A percentile compares a stretch with the other conserved stretches of the same genome.
Evolutionary conservation across 1,140 invertebrate genomes (phyloP).

Genomic region (Amphibalanus amphitrite): DNA sequence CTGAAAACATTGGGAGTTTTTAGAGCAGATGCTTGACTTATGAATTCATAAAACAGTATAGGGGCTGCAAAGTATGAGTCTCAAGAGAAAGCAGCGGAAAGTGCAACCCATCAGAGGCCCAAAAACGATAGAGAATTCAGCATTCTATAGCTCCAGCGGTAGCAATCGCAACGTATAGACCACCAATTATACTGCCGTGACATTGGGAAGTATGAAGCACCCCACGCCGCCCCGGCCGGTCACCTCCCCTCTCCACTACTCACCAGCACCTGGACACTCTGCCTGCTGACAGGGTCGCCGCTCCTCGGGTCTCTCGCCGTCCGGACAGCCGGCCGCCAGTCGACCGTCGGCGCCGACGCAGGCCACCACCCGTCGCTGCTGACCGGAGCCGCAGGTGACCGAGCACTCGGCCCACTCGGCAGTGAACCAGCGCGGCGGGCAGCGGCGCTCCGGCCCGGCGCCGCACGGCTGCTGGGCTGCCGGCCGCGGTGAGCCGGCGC

Average conservation of each 20-base stretch:
- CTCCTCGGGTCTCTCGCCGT: not conserved
- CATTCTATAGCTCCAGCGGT: too few species aligned
- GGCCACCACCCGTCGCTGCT: constrained; percentile 33
- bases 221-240: not conserved
- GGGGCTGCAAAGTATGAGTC: too few species aligned
- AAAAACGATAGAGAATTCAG: too few species aligned
- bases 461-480: constrained; percentile 33
- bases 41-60: too few species aligned
- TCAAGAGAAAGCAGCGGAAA: too few species aligned
- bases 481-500: constrained; percentile 9
- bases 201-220: too few species aligned
- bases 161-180: too few species aligned
- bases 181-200: too few species aligned
- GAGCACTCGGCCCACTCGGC: constrained; percentile 42
- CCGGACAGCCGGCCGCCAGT: not conserved
- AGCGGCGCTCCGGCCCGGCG: constrained; percentile 44
- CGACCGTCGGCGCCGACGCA: constrained; percentile 20
- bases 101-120: too few species aligned
- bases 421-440: constrained; percentile 40
- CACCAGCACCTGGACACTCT: not conserved
- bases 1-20: too few species aligned
- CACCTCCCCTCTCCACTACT: not conserved
- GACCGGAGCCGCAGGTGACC: constrained; percentile 45
- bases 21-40: too few species aligned
- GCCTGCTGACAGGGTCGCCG: not conserved